Percentiles rank a stretch among this genome's conserved stretches.
Conservation (phyloP, 2,888 invertebrate species). For the Cancer borealis region DNA sequence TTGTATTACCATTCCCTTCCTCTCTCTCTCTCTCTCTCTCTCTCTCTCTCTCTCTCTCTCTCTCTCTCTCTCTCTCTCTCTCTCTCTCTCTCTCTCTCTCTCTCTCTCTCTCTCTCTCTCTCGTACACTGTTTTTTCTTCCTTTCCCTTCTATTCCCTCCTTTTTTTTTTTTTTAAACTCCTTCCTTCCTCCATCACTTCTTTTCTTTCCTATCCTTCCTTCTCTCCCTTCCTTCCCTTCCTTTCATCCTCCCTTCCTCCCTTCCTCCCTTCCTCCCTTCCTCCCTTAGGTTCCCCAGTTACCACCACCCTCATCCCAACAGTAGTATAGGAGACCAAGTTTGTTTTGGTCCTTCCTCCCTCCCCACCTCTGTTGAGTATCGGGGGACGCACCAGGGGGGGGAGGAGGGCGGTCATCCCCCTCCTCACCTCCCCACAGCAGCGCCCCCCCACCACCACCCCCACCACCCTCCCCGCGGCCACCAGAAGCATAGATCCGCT, state of each 20-base stretch:
- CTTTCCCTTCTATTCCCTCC: not conserved
- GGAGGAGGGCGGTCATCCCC: not conserved
- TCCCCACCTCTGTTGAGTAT: not conserved
- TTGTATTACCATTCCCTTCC: not conserved
- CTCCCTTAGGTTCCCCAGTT: not conserved
- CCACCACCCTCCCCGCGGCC: constrained; percentile 48
- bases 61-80: not conserved
- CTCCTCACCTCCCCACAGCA: not conserved
- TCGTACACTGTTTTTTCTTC: not conserved
- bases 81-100: not conserved
- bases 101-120: no score
- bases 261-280: not conserved
- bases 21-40: not conserved
- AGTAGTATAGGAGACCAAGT: not conserved
- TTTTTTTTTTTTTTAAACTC: not conserved
- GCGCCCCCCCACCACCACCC: constrained; percentile 10
- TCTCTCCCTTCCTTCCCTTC: not conserved
- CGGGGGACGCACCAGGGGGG: not conserved
- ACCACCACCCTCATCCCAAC: not conserved
- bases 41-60: not conserved
- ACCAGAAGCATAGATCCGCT: constrained; percentile 67
- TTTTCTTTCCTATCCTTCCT: not conserved
- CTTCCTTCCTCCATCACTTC: not conserved
- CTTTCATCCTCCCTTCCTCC: not conserved
- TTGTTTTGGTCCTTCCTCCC: not conserved